These are phyloP conservation scores for Hystrix cristata DNA, from an alignment of 2,113 vertebrate genomes.

Conservation along the genomic window DNA sequence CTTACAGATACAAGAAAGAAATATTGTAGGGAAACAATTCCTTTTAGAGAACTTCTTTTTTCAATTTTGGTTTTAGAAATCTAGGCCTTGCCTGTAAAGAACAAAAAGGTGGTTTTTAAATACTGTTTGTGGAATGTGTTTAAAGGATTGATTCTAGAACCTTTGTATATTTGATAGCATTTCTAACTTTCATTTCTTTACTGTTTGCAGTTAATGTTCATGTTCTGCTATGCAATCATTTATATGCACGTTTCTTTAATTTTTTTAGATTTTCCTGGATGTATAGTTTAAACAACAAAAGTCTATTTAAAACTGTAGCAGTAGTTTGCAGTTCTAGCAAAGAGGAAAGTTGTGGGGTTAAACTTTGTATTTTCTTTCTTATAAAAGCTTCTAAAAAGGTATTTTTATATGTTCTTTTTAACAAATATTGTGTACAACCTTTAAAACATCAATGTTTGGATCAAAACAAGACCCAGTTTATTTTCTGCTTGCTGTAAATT, in stretches of 20 bases:
- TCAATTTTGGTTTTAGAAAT: conserved; percentile 82
- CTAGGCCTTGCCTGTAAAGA: conserved; percentile 83
- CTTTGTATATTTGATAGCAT: conserved; percentile 90
- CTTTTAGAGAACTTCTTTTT: conserved; percentile 80
- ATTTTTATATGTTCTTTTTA: conserved; percentile 94
- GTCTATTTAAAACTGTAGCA: conserved; percentile 91
- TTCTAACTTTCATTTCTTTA: conserved; percentile 88
- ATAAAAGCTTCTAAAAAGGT: conserved; percentile 92
- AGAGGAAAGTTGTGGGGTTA: conserved; percentile 92
- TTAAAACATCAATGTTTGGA: conserved; percentile 91
- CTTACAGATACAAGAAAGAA: conserved; percentile 73
- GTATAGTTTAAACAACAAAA: conserved; percentile 91
- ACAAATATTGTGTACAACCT: conserved; percentile 92
- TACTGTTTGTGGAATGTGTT: conserved; percentile 85
- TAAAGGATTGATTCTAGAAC: conserved; percentile 85
- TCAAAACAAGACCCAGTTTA: conserved; percentile 90
- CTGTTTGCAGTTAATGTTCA: conserved; percentile 91
- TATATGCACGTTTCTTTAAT: conserved; percentile 91
- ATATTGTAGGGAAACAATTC: conserved; percentile 67
- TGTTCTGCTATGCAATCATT: conserved; percentile 94
- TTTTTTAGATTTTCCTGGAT: conserved; percentile 91
- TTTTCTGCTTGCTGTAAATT: conserved; percentile 94
- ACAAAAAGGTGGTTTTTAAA: conserved; percentile 85
- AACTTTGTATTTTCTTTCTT: conserved; percentile 94
- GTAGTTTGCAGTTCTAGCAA: conserved; percentile 90